Evolutionary conservation across 2,113 vertebrate genomes (phyloP), one percentile per base, ranked within the genome.

Genomic region (Poicephalus meyeri): DNA sequence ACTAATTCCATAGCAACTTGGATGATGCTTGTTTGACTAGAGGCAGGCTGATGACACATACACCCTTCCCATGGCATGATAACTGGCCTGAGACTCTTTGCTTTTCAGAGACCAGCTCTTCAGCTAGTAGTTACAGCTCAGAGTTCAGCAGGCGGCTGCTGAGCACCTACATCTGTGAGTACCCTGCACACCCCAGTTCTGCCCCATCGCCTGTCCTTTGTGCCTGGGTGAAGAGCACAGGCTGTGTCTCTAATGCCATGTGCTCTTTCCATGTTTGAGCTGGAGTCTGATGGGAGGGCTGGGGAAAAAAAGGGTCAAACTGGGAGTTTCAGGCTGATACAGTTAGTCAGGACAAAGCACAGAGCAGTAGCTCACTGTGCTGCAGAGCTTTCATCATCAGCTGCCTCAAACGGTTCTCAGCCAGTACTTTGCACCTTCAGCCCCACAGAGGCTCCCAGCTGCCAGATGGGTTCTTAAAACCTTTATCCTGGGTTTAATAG

Each of bases 81-180:
- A 91, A 97, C 66, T 95, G 83, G 16, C 66, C 35, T 80, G 26
- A 83, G 41, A 35, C 29, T 80, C 83, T 63, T 89, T 61, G 55
- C 82, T 90, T 97, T 97, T 12, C 98, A 99, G 99, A 99, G 97
- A 99, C 98, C 83, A 99, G 99, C 28, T 99, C 99, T 7, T 99
- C 98, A 1, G 98, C 99, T 25, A 99, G 98, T 93, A 99, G 98
- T 97, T 99, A 99, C 98, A 99, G 98, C 86, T 99, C 99, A 0
- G 99, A 99, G 88, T 99, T 99, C 98, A 99, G 98, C 98, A 98
- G 98, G 60, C 91, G 98, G 31, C 98, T 99, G 65, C 99, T 99
- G 70, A 99, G 99, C 91, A 98, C 99, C 9, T 99, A 99, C 42
- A 99, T 99, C 89, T 99, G 99, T 99, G 96, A 99, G 99, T 98